Evolutionary conservation across 2,113 vertebrate species (phyloP), one percentile per base, ranked within the genome.

Genomic region (Promerops cafer): DNA sequence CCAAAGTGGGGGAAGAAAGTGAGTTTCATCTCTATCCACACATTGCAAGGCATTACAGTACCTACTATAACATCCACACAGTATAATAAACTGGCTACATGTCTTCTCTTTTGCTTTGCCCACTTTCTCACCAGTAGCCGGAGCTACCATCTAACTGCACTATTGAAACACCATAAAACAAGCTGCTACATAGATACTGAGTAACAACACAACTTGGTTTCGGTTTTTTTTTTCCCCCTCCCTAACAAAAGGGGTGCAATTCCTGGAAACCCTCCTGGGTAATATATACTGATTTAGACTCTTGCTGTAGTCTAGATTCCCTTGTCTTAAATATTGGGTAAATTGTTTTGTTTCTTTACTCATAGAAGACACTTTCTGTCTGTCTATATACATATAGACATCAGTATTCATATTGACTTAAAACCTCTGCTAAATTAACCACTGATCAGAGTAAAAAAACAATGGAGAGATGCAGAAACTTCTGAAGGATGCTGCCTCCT

Each of bases 221-320:
- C 7, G 19, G 12, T 4, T 13, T 9, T 0, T 7, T 13, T 33
- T 16, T 2, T 3, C 2, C 0, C 3, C 11, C n/a, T n/a, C 13
- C 30, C 19, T 2, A 7, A 45, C 8, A 83, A 42, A 79, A 75
- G 30, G 19, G 3, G 0, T 5, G 5, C 21, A 53, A 37, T 14
- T 54, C n/a, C 52, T n/a, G 15, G 35, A 35, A 39, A 82, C 21
- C 4, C 15, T 59, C 17, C 26, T 26, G 7, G 45, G 20, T 22
- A 39, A 57, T 6, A 70, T 1, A 47, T 1, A 35, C 2, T 4
- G 7, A 13, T 68, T 63, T 22, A 15, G 47, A 68, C 39, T 4
- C 21, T 3, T 33, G 3, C 22, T 57, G 19, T 11, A 35, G 35
- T 26, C 10, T 5, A 1, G 10, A n/a, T 71, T 66, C 12, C 83